These are phyloP conservation scores for Takifugu bimaculatus DNA, from an alignment of 2,113 vertebrate species.

Conservation along the genomic window DNA sequence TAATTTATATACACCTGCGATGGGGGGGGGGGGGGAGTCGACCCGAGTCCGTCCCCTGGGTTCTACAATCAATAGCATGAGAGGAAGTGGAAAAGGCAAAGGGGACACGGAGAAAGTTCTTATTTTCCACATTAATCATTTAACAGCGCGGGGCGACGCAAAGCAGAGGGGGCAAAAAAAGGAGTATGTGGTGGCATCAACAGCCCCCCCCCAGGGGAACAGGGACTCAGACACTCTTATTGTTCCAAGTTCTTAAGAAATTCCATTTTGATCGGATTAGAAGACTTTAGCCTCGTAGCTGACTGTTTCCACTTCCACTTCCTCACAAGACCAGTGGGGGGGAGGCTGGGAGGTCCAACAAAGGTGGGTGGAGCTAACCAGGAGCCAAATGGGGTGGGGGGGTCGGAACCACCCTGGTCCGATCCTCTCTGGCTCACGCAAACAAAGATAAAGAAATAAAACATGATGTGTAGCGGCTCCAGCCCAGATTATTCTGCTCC, in stretches of 20 bases:
- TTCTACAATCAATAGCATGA: conserved; percentile 50
- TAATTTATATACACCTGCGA: conserved; percentile 45
- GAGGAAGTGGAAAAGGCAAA: conserved; percentile 20
- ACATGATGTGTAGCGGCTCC: conserved; percentile 29
- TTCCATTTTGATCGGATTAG: too few species aligned
- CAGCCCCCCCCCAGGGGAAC: too few species aligned
- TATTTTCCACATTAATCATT: conserved; percentile 58
- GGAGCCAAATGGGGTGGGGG: too few species aligned
- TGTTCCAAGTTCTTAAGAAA: too few species aligned
- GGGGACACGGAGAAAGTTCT: conserved; percentile 10
- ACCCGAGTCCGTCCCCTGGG: conserved; percentile 36
- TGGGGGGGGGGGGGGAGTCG: conserved; percentile 29
- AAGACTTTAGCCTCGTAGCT: too few species aligned
- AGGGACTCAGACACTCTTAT: too few species aligned
- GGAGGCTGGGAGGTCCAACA: too few species aligned
- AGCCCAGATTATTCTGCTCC: conserved; percentile 83
- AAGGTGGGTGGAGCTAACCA: too few species aligned
- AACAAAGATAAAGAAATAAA: not conserved
- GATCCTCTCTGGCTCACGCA: not conserved
- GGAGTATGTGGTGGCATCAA: conserved; percentile 13
- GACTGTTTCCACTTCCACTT: too few species aligned
- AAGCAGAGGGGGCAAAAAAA: not conserved
- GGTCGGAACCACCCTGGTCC: not conserved
- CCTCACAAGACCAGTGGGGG: too few species aligned
- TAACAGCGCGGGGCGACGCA: conserved; percentile 29